phyloP scores from a whole-genome alignment of 2,797 vertebrate species.

The Phoeniculus purpureus region DNA sequence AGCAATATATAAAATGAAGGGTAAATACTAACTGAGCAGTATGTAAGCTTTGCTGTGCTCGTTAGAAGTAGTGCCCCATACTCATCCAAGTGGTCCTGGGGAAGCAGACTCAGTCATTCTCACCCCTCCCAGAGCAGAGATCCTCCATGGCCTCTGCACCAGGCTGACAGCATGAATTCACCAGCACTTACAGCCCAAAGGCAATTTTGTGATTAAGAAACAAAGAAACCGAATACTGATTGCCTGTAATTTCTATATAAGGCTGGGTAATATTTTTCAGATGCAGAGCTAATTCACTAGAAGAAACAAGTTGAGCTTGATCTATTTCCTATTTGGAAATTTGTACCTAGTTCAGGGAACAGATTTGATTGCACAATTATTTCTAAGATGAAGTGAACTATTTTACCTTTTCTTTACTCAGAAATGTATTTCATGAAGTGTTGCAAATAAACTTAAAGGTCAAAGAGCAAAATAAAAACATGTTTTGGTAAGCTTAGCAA shows the following conservation, averaged over 20 bases:
- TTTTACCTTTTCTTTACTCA: background rate
- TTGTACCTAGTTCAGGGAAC: background rate
- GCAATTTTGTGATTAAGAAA: background rate
- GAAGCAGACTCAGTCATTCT: background rate
- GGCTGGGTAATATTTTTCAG: background rate
- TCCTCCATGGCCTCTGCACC: background rate
- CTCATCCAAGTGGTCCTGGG: fast-evolving
- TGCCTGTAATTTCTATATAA: background rate
- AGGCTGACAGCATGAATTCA: background rate
- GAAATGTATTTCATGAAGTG: background rate
- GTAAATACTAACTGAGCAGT: background rate
- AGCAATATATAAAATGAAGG: background rate
- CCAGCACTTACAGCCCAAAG: background rate
- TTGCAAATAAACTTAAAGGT: background rate
- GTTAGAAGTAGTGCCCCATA: background rate
- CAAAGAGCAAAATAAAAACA: constrained; percentile 12
- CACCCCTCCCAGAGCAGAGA: background rate
- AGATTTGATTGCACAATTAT: background rate
- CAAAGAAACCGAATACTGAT: background rate
- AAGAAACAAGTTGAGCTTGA: constrained; percentile 17
- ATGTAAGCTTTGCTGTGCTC: background rate
- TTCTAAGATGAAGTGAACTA: background rate
- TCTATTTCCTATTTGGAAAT: constrained; percentile 26
- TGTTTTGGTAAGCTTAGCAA: background rate
- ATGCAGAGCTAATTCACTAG: constrained; percentile 5